phyloP scores from a whole-genome alignment of 2,888 invertebrate species.

The Crematogaster levior region DNA sequence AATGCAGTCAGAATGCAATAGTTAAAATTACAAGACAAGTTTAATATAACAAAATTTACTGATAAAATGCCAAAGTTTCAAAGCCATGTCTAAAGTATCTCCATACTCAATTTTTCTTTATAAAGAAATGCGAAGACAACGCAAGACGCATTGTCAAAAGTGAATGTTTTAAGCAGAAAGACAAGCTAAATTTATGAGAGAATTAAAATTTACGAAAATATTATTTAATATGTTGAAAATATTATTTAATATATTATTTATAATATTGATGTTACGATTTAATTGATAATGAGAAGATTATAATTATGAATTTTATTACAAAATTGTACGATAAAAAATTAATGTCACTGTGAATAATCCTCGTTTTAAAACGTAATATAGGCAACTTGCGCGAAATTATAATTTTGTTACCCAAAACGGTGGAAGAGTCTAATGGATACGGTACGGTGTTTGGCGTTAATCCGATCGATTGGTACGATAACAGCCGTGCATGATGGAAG shows the following conservation, averaged over 20 bases:
- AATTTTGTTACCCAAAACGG: constrained; percentile 9
- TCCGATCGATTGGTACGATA: constrained; percentile 70
- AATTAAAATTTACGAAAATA: neutral
- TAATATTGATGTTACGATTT: neutral
- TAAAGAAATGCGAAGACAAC: neutral
- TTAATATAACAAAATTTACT: neutral
- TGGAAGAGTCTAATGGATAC: constrained; percentile 30
- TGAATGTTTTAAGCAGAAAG: neutral
- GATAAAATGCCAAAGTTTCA: neutral
- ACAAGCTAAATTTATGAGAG: neutral
- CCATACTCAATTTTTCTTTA: neutral
- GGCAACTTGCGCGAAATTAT: neutral
- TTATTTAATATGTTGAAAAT: no score
- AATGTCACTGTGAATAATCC: neutral
- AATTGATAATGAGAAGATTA: neutral
- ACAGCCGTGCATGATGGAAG: constrained; percentile 61
- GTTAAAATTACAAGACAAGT: neutral
- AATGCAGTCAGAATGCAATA: neutral
- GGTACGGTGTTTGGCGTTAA: constrained; percentile 63
- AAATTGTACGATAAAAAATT: neutral
- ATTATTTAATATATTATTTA: neutral
- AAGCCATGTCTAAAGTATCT: neutral
- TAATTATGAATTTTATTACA: neutral
- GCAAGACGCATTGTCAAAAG: neutral
- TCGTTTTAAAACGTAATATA: neutral